phyloP scores from a whole-genome alignment of 2,113 vertebrate genomes.

The Regulus satrapa region DNA sequence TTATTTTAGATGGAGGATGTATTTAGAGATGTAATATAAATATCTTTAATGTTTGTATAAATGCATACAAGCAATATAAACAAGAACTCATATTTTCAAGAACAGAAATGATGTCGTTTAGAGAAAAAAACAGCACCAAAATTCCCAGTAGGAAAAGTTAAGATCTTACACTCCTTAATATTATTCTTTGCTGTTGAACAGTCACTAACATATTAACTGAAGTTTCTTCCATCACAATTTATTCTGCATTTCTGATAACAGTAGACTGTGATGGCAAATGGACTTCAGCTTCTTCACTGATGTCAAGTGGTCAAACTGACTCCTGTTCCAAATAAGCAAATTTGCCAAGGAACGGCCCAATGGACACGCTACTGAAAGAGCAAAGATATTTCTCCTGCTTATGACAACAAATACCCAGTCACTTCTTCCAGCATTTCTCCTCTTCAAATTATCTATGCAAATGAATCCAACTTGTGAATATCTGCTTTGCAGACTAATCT shows the following conservation, averaged over 20 bases:
- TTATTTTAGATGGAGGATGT: background rate
- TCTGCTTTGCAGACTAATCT: background rate
- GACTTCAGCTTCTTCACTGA: background rate
- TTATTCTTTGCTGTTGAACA: background rate
- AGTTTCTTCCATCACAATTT: background rate
- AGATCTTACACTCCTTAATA: background rate
- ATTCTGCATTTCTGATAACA: background rate
- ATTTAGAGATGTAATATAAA: background rate
- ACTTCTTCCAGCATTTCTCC: fast-evolving
- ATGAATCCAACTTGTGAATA: background rate
- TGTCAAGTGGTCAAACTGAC: background rate
- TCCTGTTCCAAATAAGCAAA: background rate
- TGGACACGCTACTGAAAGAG: background rate
- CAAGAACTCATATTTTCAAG: background rate
- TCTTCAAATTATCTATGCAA: background rate
- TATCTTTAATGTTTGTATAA: background rate
- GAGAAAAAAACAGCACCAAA: background rate
- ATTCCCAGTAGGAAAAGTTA: background rate
- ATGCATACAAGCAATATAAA: background rate
- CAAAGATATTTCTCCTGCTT: background rate
- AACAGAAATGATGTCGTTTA: background rate
- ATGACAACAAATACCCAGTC: background rate
- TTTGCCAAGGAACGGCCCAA: background rate
- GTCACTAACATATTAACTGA: background rate
- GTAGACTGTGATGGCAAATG: background rate